phyloP scores from a whole-genome alignment of 2,797 vertebrate genomes.

The Lagothrix lagotricha region DNA sequence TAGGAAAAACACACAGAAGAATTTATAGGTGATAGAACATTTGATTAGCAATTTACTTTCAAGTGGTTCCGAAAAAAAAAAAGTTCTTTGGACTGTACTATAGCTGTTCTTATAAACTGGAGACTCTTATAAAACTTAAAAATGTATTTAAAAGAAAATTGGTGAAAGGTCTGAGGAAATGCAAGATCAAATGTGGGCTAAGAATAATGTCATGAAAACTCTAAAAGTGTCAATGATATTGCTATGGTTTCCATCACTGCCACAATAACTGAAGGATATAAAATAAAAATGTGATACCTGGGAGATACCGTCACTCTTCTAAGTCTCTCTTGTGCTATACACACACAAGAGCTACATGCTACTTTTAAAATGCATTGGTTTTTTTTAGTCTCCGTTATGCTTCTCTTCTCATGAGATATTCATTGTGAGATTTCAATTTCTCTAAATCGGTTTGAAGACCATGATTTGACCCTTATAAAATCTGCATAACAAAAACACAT shows the following conservation, averaged over 20 bases:
- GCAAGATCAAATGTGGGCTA: neutral
- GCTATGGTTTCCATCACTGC: neutral
- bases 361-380: neutral
- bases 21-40: neutral
- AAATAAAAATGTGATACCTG: neutral
- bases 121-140: neutral
- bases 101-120: neutral
- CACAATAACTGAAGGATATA: neutral
- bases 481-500: neutral
- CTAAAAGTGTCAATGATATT: neutral
- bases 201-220: neutral
- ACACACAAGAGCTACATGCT: neutral
- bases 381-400: neutral
- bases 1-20: neutral
- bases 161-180: neutral
- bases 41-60: neutral
- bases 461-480: neutral
- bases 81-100: neutral
- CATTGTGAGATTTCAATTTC: neutral
- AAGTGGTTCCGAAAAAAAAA: neutral
- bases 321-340: neutral
- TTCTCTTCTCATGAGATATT: neutral
- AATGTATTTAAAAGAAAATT: neutral
- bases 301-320: neutral
- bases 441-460: neutral